Conservation (phyloP, 2,888 invertebrate species). For the Mystacides longicornis region DNA sequence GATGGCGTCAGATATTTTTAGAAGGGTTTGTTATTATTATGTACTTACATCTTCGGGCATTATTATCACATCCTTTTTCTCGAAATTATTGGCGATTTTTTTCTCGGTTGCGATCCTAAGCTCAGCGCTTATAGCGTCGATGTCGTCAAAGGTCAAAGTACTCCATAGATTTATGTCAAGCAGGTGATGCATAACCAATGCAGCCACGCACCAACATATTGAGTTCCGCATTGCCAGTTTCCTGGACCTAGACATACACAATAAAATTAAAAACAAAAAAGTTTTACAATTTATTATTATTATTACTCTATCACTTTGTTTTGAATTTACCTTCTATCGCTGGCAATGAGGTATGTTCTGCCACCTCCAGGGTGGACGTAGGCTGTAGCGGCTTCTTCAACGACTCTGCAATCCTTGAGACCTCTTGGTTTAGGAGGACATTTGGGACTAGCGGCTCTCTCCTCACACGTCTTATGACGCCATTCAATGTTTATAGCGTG, state of each 20-base stretch:
- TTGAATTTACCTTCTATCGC: constrained; percentile 1
- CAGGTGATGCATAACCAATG: constrained; percentile 10
- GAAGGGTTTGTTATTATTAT: not conserved
- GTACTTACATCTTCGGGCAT: not conserved
- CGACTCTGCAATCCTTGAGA: not conserved
- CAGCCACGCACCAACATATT: constrained; percentile 8
- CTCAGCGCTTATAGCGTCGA: constrained; percentile 5
- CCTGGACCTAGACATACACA: not conserved
- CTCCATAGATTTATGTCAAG: constrained; percentile 15
- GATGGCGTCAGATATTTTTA: not conserved
- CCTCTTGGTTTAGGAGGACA: constrained; percentile 3
- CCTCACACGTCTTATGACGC: constrained; percentile 12
- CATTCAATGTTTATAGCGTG: not conserved
- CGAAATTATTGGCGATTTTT: constrained; percentile 4
- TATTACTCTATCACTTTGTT: too few species aligned
- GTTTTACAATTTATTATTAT: too few species aligned
- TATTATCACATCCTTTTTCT: not conserved
- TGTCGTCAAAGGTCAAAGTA: constrained; percentile 10
- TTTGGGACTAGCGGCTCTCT: constrained; percentile 10
- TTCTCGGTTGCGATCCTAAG: constrained; percentile 11
- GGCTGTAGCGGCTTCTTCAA: constrained; percentile 6
- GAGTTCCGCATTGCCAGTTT: not conserved
- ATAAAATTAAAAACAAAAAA: too few species aligned
- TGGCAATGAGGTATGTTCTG: constrained; percentile 6
- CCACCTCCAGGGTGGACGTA: constrained; percentile 14